Base-by-base conservation (phyloP, 2,797 vertebrate genomes). In the Nasua narica region DNA sequence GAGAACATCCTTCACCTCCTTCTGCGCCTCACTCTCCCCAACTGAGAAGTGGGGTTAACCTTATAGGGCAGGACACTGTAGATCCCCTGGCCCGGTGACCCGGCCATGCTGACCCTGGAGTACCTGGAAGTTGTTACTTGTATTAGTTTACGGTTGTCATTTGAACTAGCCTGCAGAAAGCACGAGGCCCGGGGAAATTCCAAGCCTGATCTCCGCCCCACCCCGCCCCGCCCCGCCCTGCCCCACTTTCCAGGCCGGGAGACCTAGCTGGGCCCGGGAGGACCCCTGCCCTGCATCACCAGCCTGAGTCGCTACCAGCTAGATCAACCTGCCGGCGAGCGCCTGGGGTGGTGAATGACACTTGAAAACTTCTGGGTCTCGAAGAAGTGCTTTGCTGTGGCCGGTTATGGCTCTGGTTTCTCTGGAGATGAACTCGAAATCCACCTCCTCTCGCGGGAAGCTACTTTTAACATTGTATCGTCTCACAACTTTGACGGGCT, bases 401-500 rank as follows among this genome's bases (percentile, higher is more conserved):
- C 79, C 9, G 14, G 21, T 69, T 69, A 43, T 15, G 67, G 29
- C 78, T 84, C 82, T 35, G 58, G 40, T 77, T 95, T 85, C 87
- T 94, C 65, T 18, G 92, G 29, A 84, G 58, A 60, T 87, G 79
- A 91, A 92, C 94, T 92, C 37, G 8, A 87, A 87, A 70, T 74
- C 79, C 87, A 67, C 91, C 79, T 96, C 95, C 65, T 90, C 86
- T 67, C 5, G 0, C 23, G 43, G 82, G 95, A 78, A 86, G 50
- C 89, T 46, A 18, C 87, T 90, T 87, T 77, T 67, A 65, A 29
- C 67, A 43, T 70, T 91, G 67, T 74, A 78, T 60, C 13, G 35
- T 85, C 91, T 94, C 85, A 87, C 32, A 67, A 91, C 86, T 96
- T 77, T 76, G 91, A 87, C 74, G 12, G 15, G 88, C 90, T 87